A percentile compares a stretch with the other conserved stretches of the same genome.
phyloP scores from a whole-genome alignment of 2,888 invertebrate genomes.

The Nemurella pictetii region DNA sequence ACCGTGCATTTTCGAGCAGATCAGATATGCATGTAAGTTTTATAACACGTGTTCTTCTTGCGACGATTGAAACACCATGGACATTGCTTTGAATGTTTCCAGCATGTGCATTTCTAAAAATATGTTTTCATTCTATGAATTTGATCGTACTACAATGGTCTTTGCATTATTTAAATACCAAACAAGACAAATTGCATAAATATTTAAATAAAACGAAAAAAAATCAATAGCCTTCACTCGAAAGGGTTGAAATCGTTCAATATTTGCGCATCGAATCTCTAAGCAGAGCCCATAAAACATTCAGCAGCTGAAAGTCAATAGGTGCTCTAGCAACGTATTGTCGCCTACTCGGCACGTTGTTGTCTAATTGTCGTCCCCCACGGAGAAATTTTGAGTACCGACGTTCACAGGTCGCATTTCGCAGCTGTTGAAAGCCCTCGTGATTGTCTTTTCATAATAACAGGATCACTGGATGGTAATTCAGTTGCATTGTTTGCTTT shows the following conservation, averaged over 20 bases:
- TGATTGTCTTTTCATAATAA: not conserved
- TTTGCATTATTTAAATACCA: not conserved
- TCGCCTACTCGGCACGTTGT: not conserved
- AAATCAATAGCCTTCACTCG: not conserved
- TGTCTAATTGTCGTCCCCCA: not conserved
- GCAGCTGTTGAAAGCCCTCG: not conserved
- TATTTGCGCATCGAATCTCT: not conserved
- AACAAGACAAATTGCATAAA: not conserved
- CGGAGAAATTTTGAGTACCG: not conserved
- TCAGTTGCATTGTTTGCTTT: conserved; percentile 10
- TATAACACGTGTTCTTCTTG: not conserved
- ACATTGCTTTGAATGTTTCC: not conserved
- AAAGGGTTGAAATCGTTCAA: not conserved
- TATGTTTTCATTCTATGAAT: not conserved
- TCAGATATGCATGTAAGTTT: not conserved
- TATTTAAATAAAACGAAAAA: not conserved
- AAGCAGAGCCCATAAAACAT: not conserved
- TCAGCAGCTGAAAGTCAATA: not conserved
- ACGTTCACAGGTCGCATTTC: not conserved
- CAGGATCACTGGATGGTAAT: not conserved
- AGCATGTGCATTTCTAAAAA: not conserved
- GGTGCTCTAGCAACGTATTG: not conserved
- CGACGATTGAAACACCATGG: not conserved
- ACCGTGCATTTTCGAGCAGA: not conserved
- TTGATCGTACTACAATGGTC: too few species aligned